A percentile compares a stretch with the other conserved stretches of the same genome.
These are phyloP conservation scores for Spongilla lacustris DNA, from an alignment of 37 sponge, comb jelly and placozoan species.

Conservation along the genomic window DNA sequence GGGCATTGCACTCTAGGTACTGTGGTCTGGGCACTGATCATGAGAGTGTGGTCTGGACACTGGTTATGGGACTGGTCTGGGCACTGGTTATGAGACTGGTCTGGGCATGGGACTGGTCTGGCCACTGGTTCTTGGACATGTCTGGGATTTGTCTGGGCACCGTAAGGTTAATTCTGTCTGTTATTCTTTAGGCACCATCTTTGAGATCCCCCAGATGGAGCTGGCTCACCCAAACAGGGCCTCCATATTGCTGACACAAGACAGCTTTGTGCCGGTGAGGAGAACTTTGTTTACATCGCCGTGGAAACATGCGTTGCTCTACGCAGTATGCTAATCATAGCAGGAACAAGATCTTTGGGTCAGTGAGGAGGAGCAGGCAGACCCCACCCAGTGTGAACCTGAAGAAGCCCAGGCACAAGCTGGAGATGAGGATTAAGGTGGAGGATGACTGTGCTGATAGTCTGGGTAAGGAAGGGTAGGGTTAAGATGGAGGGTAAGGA, in stretches of 20 bases:
- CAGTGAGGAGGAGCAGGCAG: constrained; percentile 46
- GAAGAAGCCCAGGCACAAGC: neutral
- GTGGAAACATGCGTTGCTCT: too few species aligned
- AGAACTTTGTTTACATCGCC: too few species aligned
- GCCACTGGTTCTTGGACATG: too few species aligned
- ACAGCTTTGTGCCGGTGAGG: constrained; percentile 32
- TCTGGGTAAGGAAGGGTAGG: neutral
- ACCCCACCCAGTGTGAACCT: constrained; percentile 35
- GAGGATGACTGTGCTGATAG: neutral
- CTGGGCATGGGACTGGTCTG: too few species aligned
- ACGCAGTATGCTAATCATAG: neutral
- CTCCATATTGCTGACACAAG: constrained; percentile 13
- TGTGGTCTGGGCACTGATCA: too few species aligned
- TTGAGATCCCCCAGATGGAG: constrained; percentile 49
- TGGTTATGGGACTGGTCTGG: too few species aligned
- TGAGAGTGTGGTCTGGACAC: too few species aligned
- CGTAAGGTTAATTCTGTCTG: too few species aligned
- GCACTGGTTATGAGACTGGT: too few species aligned
- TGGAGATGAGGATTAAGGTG: neutral
- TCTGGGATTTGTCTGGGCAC: too few species aligned
- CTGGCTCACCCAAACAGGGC: neutral
- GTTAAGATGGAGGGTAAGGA: neutral
- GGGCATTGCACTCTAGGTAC: too few species aligned
- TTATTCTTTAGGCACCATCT: constrained; percentile 5
- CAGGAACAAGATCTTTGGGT: constrained; percentile 6